Percentiles rank a stretch among this genome's conserved stretches.
These are phyloP conservation scores for Loriculus beryllinus DNA, from an alignment of 2,797 vertebrate genomes.

Conservation along the genomic window DNA sequence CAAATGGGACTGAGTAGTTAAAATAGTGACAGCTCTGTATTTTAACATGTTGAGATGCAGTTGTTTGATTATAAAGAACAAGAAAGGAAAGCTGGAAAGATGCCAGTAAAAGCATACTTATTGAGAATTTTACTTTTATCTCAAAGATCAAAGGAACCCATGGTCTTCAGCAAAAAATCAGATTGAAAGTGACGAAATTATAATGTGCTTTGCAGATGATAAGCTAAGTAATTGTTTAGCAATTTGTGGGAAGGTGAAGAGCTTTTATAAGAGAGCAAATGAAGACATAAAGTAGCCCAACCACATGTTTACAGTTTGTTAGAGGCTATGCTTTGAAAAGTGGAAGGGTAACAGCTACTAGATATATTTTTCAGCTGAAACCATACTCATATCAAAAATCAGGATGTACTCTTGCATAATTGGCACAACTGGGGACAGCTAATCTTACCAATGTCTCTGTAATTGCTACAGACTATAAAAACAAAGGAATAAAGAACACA, in stretches of 20 bases:
- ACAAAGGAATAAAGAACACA: slow-evolving; percentile 4
- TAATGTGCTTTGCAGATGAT: not conserved
- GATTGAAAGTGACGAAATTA: slow-evolving; percentile 22
- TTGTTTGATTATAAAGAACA: slow-evolving; percentile 21
- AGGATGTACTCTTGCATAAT: not conserved
- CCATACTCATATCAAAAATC: not conserved
- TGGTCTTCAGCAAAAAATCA: slow-evolving; percentile 20
- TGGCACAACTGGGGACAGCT: not conserved
- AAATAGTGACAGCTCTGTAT: slow-evolving; percentile 12
- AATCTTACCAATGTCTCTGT: not conserved
- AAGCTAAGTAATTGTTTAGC: slow-evolving; percentile 33
- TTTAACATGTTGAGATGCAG: not conserved
- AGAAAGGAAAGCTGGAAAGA: not conserved
- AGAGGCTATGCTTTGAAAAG: not conserved
- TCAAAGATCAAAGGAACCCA: slow-evolving; percentile 10
- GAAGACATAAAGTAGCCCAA: not conserved
- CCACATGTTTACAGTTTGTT: not conserved
- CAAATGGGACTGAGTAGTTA: not conserved
- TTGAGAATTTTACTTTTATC: slow-evolving; percentile 34
- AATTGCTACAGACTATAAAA: slow-evolving; percentile 28
- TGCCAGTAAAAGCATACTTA: not conserved
- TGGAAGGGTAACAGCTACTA: not conserved
- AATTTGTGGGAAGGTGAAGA: not conserved
- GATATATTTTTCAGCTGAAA: not conserved
- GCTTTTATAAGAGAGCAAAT: not conserved